Evolutionary conservation across 1,140 invertebrate genomes (phyloP).

Genomic region (Drosophila repletoides): DNA sequence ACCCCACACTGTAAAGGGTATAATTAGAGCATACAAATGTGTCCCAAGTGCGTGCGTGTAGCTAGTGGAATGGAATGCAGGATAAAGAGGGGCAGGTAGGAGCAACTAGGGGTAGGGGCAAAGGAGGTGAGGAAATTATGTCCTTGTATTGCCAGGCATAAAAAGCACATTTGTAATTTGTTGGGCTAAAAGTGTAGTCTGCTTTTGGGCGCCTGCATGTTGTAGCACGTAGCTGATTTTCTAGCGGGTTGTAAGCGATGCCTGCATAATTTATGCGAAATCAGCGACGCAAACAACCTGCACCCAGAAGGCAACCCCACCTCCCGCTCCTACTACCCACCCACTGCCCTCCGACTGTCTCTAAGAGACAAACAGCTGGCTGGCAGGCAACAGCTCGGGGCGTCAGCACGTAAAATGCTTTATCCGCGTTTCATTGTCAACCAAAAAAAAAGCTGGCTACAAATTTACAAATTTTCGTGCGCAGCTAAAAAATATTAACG

Average conservation of each 20-base stretch:
- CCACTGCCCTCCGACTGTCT: not conserved
- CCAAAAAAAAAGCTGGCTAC: slow-evolving; percentile 53
- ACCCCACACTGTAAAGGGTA: no score
- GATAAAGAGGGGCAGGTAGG: no score
- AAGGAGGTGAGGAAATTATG: no score
- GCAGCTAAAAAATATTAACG: slow-evolving; percentile 63
- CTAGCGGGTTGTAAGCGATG: slow-evolving; percentile 27
- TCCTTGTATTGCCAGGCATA: slow-evolving; percentile 46
- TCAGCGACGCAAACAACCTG: slow-evolving; percentile 62
- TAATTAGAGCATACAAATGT: slow-evolving; percentile 34
- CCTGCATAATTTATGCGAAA: slow-evolving; percentile 79
- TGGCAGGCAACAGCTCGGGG: slow-evolving; percentile 41
- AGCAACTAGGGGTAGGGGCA: no score
- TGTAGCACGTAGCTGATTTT: slow-evolving; percentile 39
- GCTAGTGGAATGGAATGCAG: no score
- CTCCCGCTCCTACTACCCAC: not conserved
- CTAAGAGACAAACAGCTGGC: slow-evolving; percentile 28
- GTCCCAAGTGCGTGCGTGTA: slow-evolving; percentile 34
- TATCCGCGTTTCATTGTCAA: slow-evolving; percentile 77
- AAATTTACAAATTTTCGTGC: slow-evolving; percentile 67
- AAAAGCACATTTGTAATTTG: slow-evolving; percentile 69
- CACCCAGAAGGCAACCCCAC: slow-evolving; percentile 25
- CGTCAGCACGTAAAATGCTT: slow-evolving; percentile 75
- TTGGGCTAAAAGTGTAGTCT: slow-evolving; percentile 37
- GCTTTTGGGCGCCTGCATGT: slow-evolving; percentile 42